Evolutionary conservation across 1,140 invertebrate genomes (phyloP), one percentile per base, ranked within the genome.

Genomic region (Penaeus japonicus): DNA sequence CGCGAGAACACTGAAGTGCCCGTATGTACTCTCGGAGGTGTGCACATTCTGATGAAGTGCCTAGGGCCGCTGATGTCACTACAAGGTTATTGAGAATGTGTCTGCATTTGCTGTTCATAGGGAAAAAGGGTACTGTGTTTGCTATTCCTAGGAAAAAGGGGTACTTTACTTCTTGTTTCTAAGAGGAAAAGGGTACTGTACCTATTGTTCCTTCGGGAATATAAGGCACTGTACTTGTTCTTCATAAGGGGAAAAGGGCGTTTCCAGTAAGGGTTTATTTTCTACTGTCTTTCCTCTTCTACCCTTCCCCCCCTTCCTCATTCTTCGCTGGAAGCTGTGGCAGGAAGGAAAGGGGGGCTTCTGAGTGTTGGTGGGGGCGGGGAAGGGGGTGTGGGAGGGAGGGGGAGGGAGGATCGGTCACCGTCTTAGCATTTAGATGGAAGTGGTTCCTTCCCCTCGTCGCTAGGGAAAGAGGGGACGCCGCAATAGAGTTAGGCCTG

Each of bases 371-470:
- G 30, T 18, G 32, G 7, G 20, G 62, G 35, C 35, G 22, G 17
- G 65, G 17, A 20, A 22, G 65, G 65, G 17, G 10, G 79, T 4
- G 24, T 22, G 18, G 47, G 20, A 4, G 24, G 35, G 55, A 30
- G 30, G 12, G 65, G 24, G 82, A 35, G 47, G 82, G 57, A 59
- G 22, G 65, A 17, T 35, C 10, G 53, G 80, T 12, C 22, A 35
- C 30, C 62, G 82, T 53, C 82, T 84, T 84, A 73, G 82, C 82
- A 84, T 84, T 83, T 84, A 84, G 62, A 84, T 84, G 59, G 62
- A 5, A 10, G 32, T 84, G 59, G n/a, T 24, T 47, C 59, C 54
- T 70, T 84, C 62, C 24, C 65, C 82, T 22, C 62, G 62, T 84
- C 62, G 73, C 39, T 27, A 39, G 55, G 62, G 82, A 18, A n/a